Evolutionary conservation across 1,140 invertebrate genomes (phyloP).

Genomic region (Brachystomella parvula): DNA sequence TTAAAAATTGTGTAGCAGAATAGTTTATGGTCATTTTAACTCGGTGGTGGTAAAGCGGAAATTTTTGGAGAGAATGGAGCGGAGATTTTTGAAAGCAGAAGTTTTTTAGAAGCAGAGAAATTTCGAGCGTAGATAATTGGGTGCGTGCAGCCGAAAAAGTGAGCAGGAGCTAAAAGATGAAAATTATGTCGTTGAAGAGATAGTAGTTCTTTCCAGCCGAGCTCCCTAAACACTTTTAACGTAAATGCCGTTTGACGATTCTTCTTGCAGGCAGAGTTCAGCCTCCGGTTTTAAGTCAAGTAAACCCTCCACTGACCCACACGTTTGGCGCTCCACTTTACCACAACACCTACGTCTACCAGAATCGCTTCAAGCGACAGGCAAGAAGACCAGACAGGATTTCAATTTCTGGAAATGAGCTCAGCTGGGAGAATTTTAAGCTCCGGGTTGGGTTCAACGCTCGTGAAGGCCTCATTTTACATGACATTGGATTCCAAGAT

Average conservation of each 20-base stretch:
- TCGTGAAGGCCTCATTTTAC: slow-evolving; percentile 17
- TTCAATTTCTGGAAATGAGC: neutral
- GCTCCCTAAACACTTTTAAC: too few relatives aligned
- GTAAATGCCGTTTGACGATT: too few relatives aligned
- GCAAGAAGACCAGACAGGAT: neutral
- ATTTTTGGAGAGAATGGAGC: neutral
- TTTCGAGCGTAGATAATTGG: too few relatives aligned
- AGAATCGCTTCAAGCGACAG: neutral
- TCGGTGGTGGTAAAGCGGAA: too few relatives aligned
- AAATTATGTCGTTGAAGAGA: too few relatives aligned
- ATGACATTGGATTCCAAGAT: slow-evolving; percentile 20
- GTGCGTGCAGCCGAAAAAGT: too few relatives aligned
- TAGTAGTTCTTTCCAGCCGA: too few relatives aligned
- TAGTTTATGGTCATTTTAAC: too few relatives aligned
- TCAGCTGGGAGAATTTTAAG: neutral
- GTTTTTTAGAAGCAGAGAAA: too few relatives aligned
- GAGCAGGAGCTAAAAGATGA: too few relatives aligned
- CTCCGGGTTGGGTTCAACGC: slow-evolving; percentile 13
- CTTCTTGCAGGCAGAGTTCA: too few relatives aligned
- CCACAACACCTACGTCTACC: neutral
- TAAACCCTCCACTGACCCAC: neutral
- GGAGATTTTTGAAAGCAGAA: neutral
- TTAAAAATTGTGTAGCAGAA: neutral
- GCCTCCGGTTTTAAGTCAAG: neutral
- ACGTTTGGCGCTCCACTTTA: neutral